Conservation (phyloP, 2,797 vertebrate species). For the Salarias fasciatus region DNA sequence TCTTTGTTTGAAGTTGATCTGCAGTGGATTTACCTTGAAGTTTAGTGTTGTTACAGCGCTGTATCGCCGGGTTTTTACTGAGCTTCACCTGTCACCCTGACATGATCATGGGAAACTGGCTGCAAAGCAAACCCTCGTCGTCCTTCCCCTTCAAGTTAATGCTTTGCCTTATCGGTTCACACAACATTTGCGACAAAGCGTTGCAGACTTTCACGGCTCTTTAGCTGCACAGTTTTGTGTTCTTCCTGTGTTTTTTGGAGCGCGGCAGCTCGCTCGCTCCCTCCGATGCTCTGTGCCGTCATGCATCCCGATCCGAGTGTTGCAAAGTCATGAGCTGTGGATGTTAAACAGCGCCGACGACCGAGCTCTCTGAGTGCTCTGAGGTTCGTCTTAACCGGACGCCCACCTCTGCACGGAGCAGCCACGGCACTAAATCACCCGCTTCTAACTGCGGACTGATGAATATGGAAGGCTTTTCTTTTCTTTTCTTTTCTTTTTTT, state of each 20-base stretch:
- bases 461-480: not conserved
- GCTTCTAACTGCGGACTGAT: not conserved
- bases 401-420: not conserved
- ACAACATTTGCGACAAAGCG: too few species aligned
- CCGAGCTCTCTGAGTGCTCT: not conserved
- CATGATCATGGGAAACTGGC: not conserved
- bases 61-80: not conserved
- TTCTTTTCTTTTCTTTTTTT: too few species aligned
- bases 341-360: not conserved
- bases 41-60: not conserved
- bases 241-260: not conserved
- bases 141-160: not conserved
- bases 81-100: not conserved
- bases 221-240: not conserved
- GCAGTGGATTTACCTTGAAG: slow-evolving; percentile 1
- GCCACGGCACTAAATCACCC: not conserved
- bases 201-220: not conserved
- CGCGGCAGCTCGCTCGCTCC: not conserved
- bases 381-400: not conserved
- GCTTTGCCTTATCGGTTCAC: slow-evolving; percentile 3
- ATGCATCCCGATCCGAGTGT: too few species aligned
- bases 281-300: not conserved
- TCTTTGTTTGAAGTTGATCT: slow-evolving; percentile 4
- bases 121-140: not conserved
- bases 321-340: not conserved